Evolutionary conservation across 2,888 invertebrate species (phyloP).

Genomic region (Thumatha senex): DNA sequence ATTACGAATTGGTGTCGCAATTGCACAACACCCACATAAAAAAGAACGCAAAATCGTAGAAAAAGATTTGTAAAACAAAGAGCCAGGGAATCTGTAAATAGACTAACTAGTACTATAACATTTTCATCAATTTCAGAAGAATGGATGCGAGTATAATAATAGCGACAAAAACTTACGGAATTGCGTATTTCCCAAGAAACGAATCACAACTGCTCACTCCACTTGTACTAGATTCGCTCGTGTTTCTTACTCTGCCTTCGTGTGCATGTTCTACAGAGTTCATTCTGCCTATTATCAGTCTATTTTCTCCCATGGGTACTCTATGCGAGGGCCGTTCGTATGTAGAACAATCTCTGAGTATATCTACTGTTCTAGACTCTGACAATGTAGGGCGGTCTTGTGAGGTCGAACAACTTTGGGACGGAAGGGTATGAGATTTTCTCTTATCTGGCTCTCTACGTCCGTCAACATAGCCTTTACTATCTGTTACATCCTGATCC

Average conservation of each 20-base stretch:
- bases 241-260: conserved; percentile 75
- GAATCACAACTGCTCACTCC: conserved; percentile 93
- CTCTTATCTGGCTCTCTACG: conserved; percentile 62
- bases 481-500: conserved; percentile 65
- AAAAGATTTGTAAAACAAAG: too few species aligned
- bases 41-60: too few species aligned
- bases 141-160: too few species aligned
- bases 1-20: too few species aligned
- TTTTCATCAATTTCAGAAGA: too few species aligned
- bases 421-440: conserved; percentile 84
- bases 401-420: conserved; percentile 75
- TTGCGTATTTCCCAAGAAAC: conserved; percentile 83
- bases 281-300: conserved; percentile 62
- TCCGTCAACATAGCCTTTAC: conserved; percentile 43
- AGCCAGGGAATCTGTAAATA: too few species aligned
- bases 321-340: conserved; percentile 62
- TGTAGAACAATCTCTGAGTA: conserved; percentile 65
- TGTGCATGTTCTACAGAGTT: conserved; percentile 70
- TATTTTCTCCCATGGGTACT: conserved; percentile 51
- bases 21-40: too few species aligned
- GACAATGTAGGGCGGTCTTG: conserved; percentile 87
- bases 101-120: too few species aligned
- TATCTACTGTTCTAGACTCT: conserved; percentile 88
- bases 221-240: conserved; percentile 90
- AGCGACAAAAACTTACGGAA: conserved; percentile 74